Percentiles rank a stretch among this genome's conserved stretches.
phyloP scores from a whole-genome alignment of 2,113 vertebrate species.

The Helogale parvula region DNA sequence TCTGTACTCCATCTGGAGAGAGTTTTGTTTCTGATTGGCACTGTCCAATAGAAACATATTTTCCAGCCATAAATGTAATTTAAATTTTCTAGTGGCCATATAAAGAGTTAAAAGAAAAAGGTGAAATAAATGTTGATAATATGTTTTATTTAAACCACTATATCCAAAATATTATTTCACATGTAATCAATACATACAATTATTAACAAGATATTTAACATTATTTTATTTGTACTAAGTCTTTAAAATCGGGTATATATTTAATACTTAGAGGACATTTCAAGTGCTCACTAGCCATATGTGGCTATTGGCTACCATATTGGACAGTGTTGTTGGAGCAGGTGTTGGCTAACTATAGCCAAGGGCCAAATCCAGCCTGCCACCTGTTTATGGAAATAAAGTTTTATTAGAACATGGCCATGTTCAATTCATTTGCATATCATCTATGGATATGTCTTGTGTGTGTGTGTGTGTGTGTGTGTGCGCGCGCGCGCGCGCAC shows the following conservation, averaged over 20 bases:
- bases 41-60: not conserved
- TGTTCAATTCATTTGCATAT: not conserved
- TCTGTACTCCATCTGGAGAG: not conserved
- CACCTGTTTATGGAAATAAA: conserved; percentile 50
- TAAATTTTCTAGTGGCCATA: not conserved
- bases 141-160: not conserved
- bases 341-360: not conserved
- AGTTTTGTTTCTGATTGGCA: not conserved
- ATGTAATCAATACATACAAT: not conserved
- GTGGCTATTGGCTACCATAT: not conserved
- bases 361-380: not conserved
- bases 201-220: not conserved
- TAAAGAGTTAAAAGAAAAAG: not conserved
- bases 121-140: conserved; percentile 11
- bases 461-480: not conserved
- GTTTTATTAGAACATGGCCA: conserved; percentile 24
- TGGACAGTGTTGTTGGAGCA: not conserved
- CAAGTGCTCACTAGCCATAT: not conserved
- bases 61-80: not conserved
- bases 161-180: conserved; percentile 2
- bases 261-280: not conserved
- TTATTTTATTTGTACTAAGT: not conserved
- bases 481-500: fast-evolving
- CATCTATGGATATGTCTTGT: not conserved
- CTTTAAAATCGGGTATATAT: not conserved